Conservation (phyloP, 2,797 vertebrate genomes). For the Euthynnus affinis region DNA sequence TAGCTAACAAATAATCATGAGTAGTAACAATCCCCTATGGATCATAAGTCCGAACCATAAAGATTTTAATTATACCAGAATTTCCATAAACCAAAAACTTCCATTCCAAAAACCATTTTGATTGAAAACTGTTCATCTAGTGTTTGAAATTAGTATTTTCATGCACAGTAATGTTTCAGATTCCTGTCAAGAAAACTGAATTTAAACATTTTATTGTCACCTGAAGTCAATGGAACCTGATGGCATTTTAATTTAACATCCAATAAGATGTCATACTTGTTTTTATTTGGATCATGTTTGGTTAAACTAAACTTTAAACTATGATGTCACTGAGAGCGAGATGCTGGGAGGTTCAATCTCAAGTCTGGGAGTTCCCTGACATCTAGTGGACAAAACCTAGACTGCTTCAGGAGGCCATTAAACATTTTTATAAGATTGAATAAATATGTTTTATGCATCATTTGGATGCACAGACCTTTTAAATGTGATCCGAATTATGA, state of each 20-base stretch:
- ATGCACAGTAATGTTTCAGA: neutral
- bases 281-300: neutral
- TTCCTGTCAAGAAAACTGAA: neutral
- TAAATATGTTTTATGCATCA: neutral
- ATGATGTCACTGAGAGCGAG: neutral
- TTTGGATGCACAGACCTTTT: neutral
- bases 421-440: too few species aligned
- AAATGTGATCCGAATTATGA: neutral
- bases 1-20: neutral
- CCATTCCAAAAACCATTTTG: too few species aligned
- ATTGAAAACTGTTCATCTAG: neutral
- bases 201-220: neutral
- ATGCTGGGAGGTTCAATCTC: neutral
- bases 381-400: slow-evolving; percentile 75
- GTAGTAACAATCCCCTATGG: neutral
- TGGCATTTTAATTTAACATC: neutral
- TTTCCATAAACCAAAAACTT: too few species aligned
- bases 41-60: neutral
- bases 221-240: neutral
- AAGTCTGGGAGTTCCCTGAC: slow-evolving; percentile 69
- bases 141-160: neutral
- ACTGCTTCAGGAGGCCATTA: slow-evolving; percentile 9
- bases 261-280: neutral
- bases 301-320: neutral
- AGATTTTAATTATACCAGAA: neutral